phyloP scores from a whole-genome alignment of 1,140 invertebrate genomes.

The Phortica variegata region DNA sequence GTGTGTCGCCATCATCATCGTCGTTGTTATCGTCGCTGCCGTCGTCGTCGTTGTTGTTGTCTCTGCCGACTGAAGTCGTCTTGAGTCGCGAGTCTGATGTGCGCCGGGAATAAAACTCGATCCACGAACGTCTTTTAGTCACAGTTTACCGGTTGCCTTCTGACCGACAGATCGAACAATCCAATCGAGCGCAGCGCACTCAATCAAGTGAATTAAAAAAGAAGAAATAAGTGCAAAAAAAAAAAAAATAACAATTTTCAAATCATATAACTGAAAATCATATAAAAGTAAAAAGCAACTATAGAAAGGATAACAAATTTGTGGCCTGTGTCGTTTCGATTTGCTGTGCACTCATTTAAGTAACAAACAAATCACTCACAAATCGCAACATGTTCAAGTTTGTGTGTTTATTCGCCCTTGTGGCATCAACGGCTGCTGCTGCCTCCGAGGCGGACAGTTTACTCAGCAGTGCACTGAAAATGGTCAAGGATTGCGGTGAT shows the following conservation, averaged over 20 bases:
- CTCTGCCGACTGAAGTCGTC: slow-evolving; percentile 12
- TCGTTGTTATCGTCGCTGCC: slow-evolving; percentile 4
- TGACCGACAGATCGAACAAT: slow-evolving; percentile 53
- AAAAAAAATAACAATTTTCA: slow-evolving; percentile 4
- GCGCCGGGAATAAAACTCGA: slow-evolving; percentile 58
- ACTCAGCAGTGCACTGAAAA: slow-evolving; percentile 64
- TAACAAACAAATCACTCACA: slow-evolving; percentile 27
- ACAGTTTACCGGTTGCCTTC: slow-evolving; percentile 59
- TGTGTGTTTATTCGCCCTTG: slow-evolving; percentile 59
- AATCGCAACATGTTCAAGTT: slow-evolving; percentile 64
- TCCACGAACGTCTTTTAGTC: slow-evolving; percentile 55
- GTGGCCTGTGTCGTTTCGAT: slow-evolving; percentile 22
- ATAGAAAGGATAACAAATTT: slow-evolving; percentile 11
- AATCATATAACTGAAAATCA: slow-evolving; percentile 23
- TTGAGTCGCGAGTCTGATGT: slow-evolving; percentile 26
- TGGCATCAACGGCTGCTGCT: slow-evolving; percentile 58
- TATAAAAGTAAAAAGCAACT: slow-evolving; percentile 13
- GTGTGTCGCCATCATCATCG: slow-evolving; percentile 14
- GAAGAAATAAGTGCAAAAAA: slow-evolving; percentile 11
- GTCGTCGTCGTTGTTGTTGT: slow-evolving; percentile 21
- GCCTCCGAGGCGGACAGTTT: slow-evolving; percentile 56
- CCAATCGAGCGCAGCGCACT: slow-evolving; percentile 49
- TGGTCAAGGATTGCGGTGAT: slow-evolving; percentile 68
- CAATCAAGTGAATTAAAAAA: slow-evolving; percentile 30
- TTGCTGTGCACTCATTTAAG: slow-evolving; percentile 2